Evolutionary conservation across 1,140 invertebrate genomes (phyloP).

Genomic region (Drosophila murphyi): DNA sequence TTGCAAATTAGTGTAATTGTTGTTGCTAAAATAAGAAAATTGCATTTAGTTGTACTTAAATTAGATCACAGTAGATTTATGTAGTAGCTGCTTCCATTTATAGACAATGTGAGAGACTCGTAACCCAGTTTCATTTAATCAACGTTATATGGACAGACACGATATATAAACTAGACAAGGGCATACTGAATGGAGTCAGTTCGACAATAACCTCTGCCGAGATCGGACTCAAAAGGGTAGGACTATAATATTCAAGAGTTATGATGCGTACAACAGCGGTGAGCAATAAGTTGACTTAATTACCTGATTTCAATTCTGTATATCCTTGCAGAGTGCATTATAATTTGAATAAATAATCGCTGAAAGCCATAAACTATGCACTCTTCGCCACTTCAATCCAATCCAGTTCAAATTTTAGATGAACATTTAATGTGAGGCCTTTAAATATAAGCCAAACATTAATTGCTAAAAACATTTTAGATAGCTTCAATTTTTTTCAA

Average conservation of each 20-base stretch:
- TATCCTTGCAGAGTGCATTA: too few species aligned
- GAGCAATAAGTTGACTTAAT: slow-evolving; percentile 29
- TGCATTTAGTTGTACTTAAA: slow-evolving; percentile 50
- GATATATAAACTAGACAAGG: slow-evolving; percentile 65
- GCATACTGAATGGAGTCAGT: slow-evolving; percentile 56
- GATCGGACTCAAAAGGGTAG: slow-evolving; percentile 43
- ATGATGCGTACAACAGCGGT: slow-evolving; percentile 59
- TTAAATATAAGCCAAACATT: too few species aligned
- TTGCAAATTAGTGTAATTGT: slow-evolving; percentile 48
- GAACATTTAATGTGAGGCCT: too few species aligned
- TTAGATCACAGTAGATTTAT: slow-evolving; percentile 71
- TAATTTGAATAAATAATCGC: too few species aligned
- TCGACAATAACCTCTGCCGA: slow-evolving; percentile 28
- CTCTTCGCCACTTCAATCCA: too few species aligned
- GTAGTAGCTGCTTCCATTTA: slow-evolving; percentile 67
- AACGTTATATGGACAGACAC: slow-evolving; percentile 12
- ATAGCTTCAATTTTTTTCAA: too few species aligned
- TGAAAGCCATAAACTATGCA: too few species aligned
- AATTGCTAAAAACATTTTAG: too few species aligned
- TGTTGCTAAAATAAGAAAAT: slow-evolving; percentile 9
- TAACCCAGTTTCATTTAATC: slow-evolving; percentile 54
- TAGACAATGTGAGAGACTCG: slow-evolving; percentile 53
- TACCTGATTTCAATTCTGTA: too few species aligned
- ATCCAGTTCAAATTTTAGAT: too few species aligned
- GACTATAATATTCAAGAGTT: neutral